Base-by-base conservation (phyloP, 2,113 vertebrate species). In the Hippocampus zosterae region DNA sequence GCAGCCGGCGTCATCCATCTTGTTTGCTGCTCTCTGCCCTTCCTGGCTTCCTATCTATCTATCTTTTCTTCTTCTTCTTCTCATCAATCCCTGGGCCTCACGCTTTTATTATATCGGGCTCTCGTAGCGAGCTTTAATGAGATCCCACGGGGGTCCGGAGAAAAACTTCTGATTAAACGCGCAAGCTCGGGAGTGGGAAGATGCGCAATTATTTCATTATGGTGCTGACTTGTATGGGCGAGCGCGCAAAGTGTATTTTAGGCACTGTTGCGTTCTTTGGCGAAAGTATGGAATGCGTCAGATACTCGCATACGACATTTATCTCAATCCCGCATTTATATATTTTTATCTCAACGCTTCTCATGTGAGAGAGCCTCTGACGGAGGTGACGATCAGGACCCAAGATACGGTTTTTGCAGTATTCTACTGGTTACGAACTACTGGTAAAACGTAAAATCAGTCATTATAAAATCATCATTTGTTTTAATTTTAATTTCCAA, bases 71-170 rank as follows among this genome's bases (percentile, higher is more conserved):
- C 71, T 73, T 62, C 7, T 50, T 7, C 72, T 73, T 59, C 11
- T 55, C 42, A 67, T 52, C 61, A 55, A 52, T 48, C 67, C 23
- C 2, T 25, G 33, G 63, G 7, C 75, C 46, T 76, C 63, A 77
- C 33, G 33, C 71, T 84, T 63, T 77, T 68, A 60, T 60, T 6
- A 23, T 78, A 63, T 80, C 72, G 73, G 73, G 57, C 68, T 85
- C 77, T 87, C 81, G 4, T 85, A 82, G 81, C 79, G 71, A 78
- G 76, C 83, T 86, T 84, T 89, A 90, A 92, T 91, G 90, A 88
- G 87, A 80, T 88, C 90, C 87, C 83, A 71, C 73, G 90, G 23
- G 63, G 27, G 21, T 8, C n/a, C 12, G 8, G 13, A 87, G 89
- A 85, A 81, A 81, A 81, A 81, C 78, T 84, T 77, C 74, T 82